Evolutionary conservation across 2,797 vertebrate genomes (phyloP).

Genomic region (Psittacula derbiana): DNA sequence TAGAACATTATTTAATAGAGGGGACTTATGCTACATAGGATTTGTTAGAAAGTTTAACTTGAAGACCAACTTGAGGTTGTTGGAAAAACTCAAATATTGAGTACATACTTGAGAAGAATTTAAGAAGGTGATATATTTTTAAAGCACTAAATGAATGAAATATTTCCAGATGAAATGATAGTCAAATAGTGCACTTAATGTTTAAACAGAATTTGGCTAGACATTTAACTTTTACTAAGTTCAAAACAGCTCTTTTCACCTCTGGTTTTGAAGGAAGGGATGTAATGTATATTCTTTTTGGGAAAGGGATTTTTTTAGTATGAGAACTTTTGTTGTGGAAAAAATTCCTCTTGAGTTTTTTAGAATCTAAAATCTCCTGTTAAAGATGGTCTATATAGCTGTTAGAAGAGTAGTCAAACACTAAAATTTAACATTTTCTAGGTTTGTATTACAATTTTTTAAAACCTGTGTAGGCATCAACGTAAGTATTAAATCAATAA

Average conservation of each 20-base stretch:
- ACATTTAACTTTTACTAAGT: background rate
- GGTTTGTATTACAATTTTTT: background rate
- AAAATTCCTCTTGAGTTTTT: background rate
- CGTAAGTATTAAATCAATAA: background rate
- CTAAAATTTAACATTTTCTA: background rate
- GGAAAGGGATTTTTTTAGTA: background rate
- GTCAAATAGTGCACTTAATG: conserved; percentile 34
- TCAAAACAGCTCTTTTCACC: conserved; percentile 5
- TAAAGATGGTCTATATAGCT: background rate
- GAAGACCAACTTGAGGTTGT: background rate
- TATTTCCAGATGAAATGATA: conserved; percentile 51
- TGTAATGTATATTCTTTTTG: background rate
- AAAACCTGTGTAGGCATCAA: background rate
- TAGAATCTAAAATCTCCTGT: background rate
- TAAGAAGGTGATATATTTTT: conserved; percentile 61
- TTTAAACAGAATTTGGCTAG: conserved; percentile 42
- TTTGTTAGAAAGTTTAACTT: conserved; percentile 12
- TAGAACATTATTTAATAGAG: background rate
- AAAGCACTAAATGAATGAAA: conserved; percentile 46
- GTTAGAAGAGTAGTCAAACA: background rate
- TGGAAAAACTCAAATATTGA: conserved; percentile 38
- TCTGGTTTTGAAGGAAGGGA: background rate
- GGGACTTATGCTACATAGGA: background rate
- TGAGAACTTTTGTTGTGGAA: background rate
- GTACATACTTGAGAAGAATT: conserved; percentile 54